Percentiles rank a stretch among this genome's conserved stretches.
Conservation (phyloP, 2,113 vertebrate species). For the Ranitomeya imitator region DNA sequence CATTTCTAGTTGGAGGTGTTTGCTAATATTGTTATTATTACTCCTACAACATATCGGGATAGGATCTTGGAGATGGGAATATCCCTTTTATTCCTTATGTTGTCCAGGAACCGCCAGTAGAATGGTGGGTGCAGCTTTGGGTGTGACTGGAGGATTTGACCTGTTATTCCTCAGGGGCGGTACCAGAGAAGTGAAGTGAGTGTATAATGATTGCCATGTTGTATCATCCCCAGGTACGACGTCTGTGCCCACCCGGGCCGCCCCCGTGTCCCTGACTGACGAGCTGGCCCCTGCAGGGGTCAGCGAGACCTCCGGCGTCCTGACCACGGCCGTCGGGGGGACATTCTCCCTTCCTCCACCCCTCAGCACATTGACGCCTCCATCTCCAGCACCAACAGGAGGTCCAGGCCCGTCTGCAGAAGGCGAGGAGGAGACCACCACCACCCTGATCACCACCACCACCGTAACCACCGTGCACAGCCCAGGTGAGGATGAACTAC, state of each 20-base stretch:
- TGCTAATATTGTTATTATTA: no score
- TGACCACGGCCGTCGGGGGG: conserved; percentile 73
- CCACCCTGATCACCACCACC: conserved; percentile 88
- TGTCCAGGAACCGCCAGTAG: no score
- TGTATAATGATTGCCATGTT: background rate
- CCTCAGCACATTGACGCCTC: conserved; percentile 46
- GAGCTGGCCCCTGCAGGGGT: conserved; percentile 6
- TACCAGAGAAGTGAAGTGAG: no score
- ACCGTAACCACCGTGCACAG: conserved; percentile 90
- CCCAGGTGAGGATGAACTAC: conserved; percentile 72
- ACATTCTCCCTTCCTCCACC: conserved; percentile 61
- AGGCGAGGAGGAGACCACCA: conserved; percentile 85
- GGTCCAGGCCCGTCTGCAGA: conserved; percentile 64
- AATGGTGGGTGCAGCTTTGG: no score
- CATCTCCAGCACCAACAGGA: conserved; percentile 49
- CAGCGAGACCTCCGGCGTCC: conserved; percentile 45
- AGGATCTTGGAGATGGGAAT: no score
- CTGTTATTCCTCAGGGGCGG: no score
- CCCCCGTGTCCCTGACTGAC: conserved; percentile 61
- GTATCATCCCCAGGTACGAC: conserved; percentile 69
- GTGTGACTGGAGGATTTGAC: no score
- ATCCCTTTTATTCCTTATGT: no score
- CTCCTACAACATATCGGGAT: no score
- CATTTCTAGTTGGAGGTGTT: no score
- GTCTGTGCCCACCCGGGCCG: conserved; percentile 74